Percentiles rank a stretch among this genome's conserved stretches.
Evolutionary conservation across 1,140 invertebrate species (phyloP).

Genomic region (Diploscapter pachys): DNA sequence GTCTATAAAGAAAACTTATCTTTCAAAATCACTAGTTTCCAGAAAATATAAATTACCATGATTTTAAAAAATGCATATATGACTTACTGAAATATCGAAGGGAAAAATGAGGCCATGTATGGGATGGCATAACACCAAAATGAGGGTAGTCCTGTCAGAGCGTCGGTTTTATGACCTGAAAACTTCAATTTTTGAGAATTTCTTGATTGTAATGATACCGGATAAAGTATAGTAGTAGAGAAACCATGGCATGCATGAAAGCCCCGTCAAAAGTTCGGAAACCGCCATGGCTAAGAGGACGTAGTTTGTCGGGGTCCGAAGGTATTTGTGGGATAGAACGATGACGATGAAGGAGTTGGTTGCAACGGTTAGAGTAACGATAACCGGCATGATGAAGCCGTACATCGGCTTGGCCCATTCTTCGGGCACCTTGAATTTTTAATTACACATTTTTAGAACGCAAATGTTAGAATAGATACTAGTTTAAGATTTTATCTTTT

Average conservation of each 20-base stretch:
- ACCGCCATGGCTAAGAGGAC: conserved; percentile 79
- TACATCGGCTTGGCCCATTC: conserved; percentile 56
- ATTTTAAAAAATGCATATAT: too few relatives aligned
- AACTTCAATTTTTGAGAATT: not conserved
- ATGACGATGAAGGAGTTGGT: conserved; percentile 82
- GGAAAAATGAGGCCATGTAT: conserved; percentile 53
- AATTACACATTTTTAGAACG: not conserved
- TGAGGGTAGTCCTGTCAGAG: conserved; percentile 41
- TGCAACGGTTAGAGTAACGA: conserved; percentile 80
- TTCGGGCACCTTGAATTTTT: conserved; percentile 46
- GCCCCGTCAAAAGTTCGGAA: conserved; percentile 82
- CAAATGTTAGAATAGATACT: too few relatives aligned
- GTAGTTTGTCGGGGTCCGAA: conserved; percentile 71
- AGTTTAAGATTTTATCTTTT: too few relatives aligned
- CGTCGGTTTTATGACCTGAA: conserved; percentile 49
- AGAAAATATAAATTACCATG: too few relatives aligned
- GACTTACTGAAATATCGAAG: conserved; percentile 53
- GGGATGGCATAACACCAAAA: conserved; percentile 56
- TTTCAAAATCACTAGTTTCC: too few relatives aligned
- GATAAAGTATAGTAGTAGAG: conserved; percentile 57
- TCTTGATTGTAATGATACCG: conserved; percentile 23
- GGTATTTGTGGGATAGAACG: conserved; percentile 68
- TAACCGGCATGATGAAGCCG: conserved; percentile 56
- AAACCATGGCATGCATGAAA: conserved; percentile 55
- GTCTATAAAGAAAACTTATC: too few relatives aligned